Base-by-base conservation (phyloP, 2,888 invertebrate genomes). In the Dione juno region DNA sequence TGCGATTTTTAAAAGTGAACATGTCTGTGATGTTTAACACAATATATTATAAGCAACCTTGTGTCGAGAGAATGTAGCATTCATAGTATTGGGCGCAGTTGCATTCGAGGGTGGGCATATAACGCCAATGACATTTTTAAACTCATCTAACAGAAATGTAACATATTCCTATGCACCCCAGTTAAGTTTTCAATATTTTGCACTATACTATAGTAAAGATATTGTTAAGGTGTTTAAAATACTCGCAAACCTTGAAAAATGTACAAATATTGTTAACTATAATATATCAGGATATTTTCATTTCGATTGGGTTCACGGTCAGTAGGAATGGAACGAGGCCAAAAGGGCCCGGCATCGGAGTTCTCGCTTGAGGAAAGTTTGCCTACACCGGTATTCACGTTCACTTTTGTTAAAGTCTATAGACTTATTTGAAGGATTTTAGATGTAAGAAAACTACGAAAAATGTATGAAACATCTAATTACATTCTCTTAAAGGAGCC, bases 251-350 rank as follows among this genome's bases (percentile, higher is more conserved):
- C 35, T 37, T 37, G 1, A 57, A 13, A 9, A 41, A 5, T 40
- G 14, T 58, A 45, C n/a, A 37, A 37, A 57, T 57, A 16, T 11
- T 57, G 37, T 57, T 13, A 16, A 37, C 11, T 16, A 11, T 57
- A 37, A 40, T 16, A 37, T 40, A 64, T 37, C 63, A 21, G 52
- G n/a, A 21, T 67, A 67, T 67, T 71, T 69, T 69, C 40, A 74
- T 70, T 70, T 61, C 65, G 69, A 41, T 66, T 14, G 59, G 66
- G 67, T 72, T 74, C 74, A 72, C 67, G 74, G 74, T 74, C 74
- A 72, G 43, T 19, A 54, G 54, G 67, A 61, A 72, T 72, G 72
- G 74, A 74, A 72, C 66, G 74, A 72, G 74, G 74, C 74, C 72
- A 74, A 74, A 72, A 66, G 72, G 74, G 71, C 63, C 61, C 61